Percentiles rank a stretch among this genome's conserved stretches.
These are phyloP conservation scores for Cyprinus carpio DNA, from an alignment of 2,113 vertebrate genomes.

Conservation along the genomic window DNA sequence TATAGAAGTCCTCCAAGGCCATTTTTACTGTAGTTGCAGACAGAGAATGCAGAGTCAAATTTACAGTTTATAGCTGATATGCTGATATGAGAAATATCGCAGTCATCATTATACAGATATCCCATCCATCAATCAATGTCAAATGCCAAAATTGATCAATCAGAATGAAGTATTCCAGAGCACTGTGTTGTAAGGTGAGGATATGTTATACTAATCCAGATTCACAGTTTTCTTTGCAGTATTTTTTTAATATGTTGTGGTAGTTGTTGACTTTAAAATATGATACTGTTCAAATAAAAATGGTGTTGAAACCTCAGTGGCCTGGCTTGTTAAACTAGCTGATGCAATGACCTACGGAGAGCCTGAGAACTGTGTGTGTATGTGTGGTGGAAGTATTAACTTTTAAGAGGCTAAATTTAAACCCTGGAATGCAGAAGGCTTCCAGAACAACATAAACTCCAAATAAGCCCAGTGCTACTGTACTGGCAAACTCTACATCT, in stretches of 20 bases:
- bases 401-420: constrained; percentile 82
- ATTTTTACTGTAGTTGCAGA: neutral
- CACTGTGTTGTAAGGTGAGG: neutral
- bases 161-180: too few relatives aligned
- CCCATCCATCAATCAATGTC: neutral
- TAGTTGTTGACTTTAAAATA: constrained; percentile 59
- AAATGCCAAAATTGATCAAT: too few relatives aligned
- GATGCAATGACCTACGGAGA: constrained; percentile 61
- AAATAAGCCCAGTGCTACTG: constrained; percentile 71
- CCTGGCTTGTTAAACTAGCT: constrained; percentile 54
- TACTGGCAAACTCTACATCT: constrained; percentile 43
- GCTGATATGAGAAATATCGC: neutral
- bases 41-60: neutral
- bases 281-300: constrained; percentile 68
- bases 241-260: constrained; percentile 33
- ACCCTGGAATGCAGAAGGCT: constrained; percentile 71
- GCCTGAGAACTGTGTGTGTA: constrained; percentile 66
- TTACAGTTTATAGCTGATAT: neutral
- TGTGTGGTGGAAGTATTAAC: constrained; percentile 75
- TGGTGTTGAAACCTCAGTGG: neutral
- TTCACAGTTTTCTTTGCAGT: neutral
- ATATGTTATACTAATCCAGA: constrained; percentile 2
- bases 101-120: neutral
- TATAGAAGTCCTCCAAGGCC: neutral
- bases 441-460: constrained; percentile 76